Conservation (phyloP, 1,140 invertebrate species). For the Neuroterus valhalla region DNA sequence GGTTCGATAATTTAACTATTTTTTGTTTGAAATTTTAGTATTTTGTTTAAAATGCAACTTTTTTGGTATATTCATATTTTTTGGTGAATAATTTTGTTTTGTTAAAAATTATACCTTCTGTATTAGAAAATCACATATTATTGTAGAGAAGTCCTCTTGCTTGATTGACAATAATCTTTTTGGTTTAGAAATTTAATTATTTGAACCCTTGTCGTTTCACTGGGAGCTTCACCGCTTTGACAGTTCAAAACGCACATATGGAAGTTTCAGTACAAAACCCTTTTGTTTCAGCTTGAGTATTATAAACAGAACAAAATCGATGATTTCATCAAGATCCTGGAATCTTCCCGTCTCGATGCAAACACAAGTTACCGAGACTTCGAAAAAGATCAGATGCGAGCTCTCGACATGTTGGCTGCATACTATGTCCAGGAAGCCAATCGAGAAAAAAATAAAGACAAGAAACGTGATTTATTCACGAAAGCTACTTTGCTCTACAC, state of each 20-base stretch:
- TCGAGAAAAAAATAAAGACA: slow-evolving; percentile 96
- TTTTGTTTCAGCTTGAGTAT: slow-evolving; percentile 88
- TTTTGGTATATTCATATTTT: too few relatives aligned
- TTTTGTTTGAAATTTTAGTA: not conserved
- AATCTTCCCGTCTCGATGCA: slow-evolving; percentile 89
- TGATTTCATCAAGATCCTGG: slow-evolving; percentile 96
- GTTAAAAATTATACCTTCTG: too few relatives aligned
- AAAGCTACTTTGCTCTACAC: slow-evolving; percentile 98
- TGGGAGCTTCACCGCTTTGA: too few relatives aligned
- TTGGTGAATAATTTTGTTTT: too few relatives aligned
- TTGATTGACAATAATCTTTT: too few relatives aligned
- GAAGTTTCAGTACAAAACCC: slow-evolving; percentile 32
- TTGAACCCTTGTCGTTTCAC: too few relatives aligned
- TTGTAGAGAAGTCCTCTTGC: too few relatives aligned
- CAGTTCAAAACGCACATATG: too few relatives aligned
- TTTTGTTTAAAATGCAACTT: too few relatives aligned
- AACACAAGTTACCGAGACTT: slow-evolving; percentile 92
- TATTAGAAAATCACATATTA: too few relatives aligned
- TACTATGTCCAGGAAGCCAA: slow-evolving; percentile 98
- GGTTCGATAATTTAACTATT: too few relatives aligned
- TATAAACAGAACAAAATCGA: slow-evolving; percentile 94
- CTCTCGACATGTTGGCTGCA: slow-evolving; percentile 96
- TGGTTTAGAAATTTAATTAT: too few relatives aligned
- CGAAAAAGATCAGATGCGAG: slow-evolving; percentile 98
- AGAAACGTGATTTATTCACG: slow-evolving; percentile 95